Conservation (phyloP, 1,140 invertebrate species). For the Drosophila parvula region DNA sequence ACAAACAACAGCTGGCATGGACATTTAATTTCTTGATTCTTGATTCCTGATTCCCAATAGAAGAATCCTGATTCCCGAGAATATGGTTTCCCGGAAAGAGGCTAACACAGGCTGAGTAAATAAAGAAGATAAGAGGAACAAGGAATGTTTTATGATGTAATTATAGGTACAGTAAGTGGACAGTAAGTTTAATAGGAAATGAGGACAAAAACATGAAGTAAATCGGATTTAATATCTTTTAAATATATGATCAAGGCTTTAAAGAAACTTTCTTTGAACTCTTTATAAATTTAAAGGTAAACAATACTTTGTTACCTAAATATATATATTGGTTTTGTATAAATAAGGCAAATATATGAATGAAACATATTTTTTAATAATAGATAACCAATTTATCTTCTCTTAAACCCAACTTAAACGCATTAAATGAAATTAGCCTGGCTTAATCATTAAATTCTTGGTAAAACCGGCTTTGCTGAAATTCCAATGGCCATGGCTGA, state of each 20-base stretch:
- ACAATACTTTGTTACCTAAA: background rate
- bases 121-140: background rate
- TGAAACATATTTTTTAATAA: no score
- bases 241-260: no score
- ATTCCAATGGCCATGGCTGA: constrained; percentile 1
- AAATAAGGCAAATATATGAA: background rate
- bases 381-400: background rate
- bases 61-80: background rate
- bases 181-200: no score
- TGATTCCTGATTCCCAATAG: background rate
- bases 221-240: no score
- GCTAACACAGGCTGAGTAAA: background rate
- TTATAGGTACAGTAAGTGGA: background rate
- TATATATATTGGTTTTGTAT: background rate
- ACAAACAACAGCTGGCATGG: constrained; percentile 37
- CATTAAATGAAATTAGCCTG: constrained; percentile 8
- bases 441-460: constrained; percentile 10
- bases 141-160: background rate
- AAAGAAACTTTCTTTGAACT: background rate
- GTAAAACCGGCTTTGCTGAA: background rate
- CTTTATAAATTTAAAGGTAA: background rate
- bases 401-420: background rate
- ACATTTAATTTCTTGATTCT: constrained; percentile 27
- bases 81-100: background rate
- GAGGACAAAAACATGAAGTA: no score